phyloP scores from a whole-genome alignment of 2,888 invertebrate species.

The Apodemia duryi region DNA sequence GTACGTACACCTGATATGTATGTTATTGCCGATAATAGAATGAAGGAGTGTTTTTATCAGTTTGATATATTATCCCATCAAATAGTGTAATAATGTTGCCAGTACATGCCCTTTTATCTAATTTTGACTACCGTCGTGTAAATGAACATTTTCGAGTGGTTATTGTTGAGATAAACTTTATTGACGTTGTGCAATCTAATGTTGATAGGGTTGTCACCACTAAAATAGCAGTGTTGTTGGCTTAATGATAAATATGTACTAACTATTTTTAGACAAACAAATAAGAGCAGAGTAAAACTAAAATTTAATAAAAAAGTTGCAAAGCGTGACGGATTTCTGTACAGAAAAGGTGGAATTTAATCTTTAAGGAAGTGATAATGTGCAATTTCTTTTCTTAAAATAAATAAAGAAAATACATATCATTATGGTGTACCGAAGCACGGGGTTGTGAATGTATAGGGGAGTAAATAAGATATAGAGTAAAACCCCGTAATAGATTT shows the following conservation, averaged over 20 bases:
- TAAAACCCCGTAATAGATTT: too few species aligned
- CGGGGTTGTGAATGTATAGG: too few species aligned
- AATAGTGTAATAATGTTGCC: slow-evolving; percentile 54
- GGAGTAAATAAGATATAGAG: too few species aligned
- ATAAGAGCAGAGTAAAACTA: too few species aligned
- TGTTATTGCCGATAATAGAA: slow-evolving; percentile 21
- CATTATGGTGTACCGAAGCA: too few species aligned
- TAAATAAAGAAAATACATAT: too few species aligned
- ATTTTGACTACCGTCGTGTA: slow-evolving; percentile 49
- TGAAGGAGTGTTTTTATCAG: slow-evolving; percentile 45
- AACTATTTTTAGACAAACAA: too few species aligned
- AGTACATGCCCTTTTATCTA: slow-evolving; percentile 48
- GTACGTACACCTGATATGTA: slow-evolving; percentile 19
- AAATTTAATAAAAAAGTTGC: too few species aligned
- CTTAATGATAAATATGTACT: not conserved
- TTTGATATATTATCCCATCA: slow-evolving; percentile 60
- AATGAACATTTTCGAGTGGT: slow-evolving; percentile 62
- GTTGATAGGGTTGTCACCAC: slow-evolving; percentile 7
- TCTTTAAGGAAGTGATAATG: too few species aligned
- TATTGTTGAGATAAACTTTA: slow-evolving; percentile 56
- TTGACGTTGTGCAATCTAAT: slow-evolving; percentile 52
- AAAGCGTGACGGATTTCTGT: too few species aligned
- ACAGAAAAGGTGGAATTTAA: too few species aligned
- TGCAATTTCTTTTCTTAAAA: too few species aligned
- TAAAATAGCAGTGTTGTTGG: not conserved